Evolutionary conservation across 2,888 invertebrate species (phyloP).

Genomic region (Cryptocephalus moraei): DNA sequence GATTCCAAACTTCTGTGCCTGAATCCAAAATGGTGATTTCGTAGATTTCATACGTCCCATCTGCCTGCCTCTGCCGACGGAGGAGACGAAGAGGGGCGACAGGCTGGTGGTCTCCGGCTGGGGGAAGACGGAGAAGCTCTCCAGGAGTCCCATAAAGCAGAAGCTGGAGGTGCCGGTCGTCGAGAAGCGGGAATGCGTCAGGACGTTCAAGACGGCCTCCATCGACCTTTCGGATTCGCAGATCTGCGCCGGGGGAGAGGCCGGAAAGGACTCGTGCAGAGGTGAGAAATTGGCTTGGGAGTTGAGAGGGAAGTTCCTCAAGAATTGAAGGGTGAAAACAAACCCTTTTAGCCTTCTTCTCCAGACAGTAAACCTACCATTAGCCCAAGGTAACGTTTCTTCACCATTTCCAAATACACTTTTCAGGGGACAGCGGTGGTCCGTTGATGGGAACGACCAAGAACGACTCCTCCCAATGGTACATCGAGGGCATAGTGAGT

Average conservation of each 20-base stretch:
- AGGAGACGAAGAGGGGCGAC: constrained; percentile 24
- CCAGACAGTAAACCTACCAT: no score
- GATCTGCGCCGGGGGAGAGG: constrained; percentile 30
- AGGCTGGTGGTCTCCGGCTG: constrained; percentile 34
- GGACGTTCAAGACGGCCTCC: constrained; percentile 19
- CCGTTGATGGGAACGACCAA: constrained; percentile 54
- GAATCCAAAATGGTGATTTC: no score
- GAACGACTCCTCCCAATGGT: constrained; percentile 43
- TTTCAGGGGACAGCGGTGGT: constrained; percentile 64
- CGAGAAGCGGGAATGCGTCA: constrained; percentile 41
- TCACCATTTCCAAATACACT: no score
- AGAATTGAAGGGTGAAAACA: no score
- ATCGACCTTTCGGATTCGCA: constrained; percentile 21
- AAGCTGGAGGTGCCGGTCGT: constrained; percentile 52
- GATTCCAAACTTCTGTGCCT: no score
- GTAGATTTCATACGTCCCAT: constrained; percentile 27
- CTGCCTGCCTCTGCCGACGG: constrained; percentile 26
- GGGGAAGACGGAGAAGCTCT: constrained; percentile 28
- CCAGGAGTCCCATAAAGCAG: constrained; percentile 42
- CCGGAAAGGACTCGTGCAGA: constrained; percentile 57
- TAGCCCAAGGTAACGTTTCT: no score
- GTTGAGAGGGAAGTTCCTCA: no score
- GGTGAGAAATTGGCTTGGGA: constrained; percentile 12
- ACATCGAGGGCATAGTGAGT: constrained; percentile 54
- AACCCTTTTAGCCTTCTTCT: no score